Conservation (phyloP, 1,140 invertebrate genomes). For the Drosophila rufa region DNA sequence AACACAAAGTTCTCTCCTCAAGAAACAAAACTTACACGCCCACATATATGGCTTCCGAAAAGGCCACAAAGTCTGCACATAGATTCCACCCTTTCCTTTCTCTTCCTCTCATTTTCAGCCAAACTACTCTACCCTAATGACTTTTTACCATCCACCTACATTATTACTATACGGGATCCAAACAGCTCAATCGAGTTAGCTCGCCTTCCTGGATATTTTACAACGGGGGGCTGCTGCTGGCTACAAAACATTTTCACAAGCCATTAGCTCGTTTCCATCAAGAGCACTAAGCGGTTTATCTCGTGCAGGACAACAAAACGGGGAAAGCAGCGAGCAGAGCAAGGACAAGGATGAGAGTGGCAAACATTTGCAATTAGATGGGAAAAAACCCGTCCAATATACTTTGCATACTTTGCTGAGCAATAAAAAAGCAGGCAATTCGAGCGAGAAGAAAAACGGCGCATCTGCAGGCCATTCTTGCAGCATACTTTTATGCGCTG, state of each 20-base stretch:
- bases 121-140: conserved; percentile 28
- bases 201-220: conserved; percentile 48
- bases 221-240: conserved; percentile 11
- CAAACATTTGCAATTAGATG: conserved; percentile 44
- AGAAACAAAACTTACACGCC: background rate
- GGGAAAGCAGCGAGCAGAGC: background rate
- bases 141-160: conserved; percentile 33
- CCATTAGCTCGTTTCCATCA: conserved; percentile 73
- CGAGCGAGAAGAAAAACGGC: conserved; percentile 7
- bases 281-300: conserved; percentile 68
- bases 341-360: conserved; percentile 21
- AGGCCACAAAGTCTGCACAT: background rate
- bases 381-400: conserved; percentile 13
- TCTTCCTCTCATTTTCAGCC: background rate
- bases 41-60: conserved; percentile 19
- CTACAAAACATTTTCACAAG: conserved; percentile 68
- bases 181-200: conserved; percentile 66
- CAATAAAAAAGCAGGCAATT: conserved; percentile 34
- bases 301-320: conserved; percentile 22
- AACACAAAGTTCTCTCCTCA: background rate
- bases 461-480: conserved; percentile 34
- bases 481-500: conserved; percentile 35
- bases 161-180: conserved; percentile 3
- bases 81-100: background rate
- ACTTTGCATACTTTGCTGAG: conserved; percentile 50